Evolutionary conservation across 2,888 invertebrate species (phyloP).

Genomic region (Nesidiocoris tenuis): DNA sequence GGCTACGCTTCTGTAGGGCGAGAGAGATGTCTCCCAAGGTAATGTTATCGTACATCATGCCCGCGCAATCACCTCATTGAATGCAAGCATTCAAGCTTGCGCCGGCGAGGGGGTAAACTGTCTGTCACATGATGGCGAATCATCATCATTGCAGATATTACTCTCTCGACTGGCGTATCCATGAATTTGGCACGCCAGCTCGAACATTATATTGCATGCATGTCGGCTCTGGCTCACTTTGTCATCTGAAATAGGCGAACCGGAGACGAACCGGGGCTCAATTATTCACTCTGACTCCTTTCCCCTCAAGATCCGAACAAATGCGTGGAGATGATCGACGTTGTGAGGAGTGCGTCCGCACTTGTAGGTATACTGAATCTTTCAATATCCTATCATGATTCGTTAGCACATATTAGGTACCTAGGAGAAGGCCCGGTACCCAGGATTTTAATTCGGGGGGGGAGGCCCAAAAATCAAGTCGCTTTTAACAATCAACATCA

Average conservation of each 20-base stretch:
- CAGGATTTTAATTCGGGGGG: no score
- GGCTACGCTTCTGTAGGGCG: not conserved
- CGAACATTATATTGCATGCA: not conserved
- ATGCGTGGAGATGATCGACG: no score
- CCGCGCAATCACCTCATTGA: not conserved
- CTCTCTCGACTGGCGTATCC: not conserved
- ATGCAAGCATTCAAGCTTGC: not conserved
- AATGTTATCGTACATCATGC: not conserved
- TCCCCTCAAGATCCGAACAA: no score
- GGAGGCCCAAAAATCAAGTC: no score
- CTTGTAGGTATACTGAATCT: no score
- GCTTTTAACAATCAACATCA: no score
- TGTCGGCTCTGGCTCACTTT: not conserved
- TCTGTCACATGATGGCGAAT: not conserved
- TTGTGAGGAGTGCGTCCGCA: no score
- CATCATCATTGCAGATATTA: not conserved
- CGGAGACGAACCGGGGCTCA: not conserved
- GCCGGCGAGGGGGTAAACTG: not conserved
- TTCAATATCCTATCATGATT: no score
- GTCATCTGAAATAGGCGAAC: not conserved
- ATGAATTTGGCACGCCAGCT: not conserved
- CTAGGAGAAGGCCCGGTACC: no score
- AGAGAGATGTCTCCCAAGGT: not conserved
- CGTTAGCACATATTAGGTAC: no score
- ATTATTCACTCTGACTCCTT: not conserved